Evolutionary conservation across 30 jellyfish, hydroid and myxozoan genomes (phyloP).

Genomic region (Pseudorhiza aurosa): DNA sequence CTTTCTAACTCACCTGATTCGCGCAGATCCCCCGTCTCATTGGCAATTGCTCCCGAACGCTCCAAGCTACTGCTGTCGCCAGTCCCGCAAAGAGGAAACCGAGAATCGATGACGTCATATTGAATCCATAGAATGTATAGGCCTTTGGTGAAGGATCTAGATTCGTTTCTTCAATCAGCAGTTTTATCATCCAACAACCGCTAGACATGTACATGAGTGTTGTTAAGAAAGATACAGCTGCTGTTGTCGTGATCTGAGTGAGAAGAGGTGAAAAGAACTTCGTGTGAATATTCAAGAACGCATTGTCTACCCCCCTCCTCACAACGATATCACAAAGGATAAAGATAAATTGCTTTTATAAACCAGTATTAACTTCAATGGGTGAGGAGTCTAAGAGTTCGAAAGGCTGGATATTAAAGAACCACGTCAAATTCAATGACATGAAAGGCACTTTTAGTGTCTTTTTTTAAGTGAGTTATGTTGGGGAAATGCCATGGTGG

Average conservation of each 20-base stretch:
- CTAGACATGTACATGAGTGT: conserved; percentile 66
- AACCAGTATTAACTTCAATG: too few species aligned
- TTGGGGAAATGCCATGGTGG: too few species aligned
- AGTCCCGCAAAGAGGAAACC: conserved; percentile 63
- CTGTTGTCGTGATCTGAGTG: conserved; percentile 61
- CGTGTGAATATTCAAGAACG: not conserved
- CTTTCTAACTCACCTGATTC: conserved; percentile 18
- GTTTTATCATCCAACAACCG: conserved; percentile 68
- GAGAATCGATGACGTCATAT: conserved; percentile 51
- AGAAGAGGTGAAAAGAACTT: too few species aligned
- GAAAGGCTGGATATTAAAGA: too few species aligned
- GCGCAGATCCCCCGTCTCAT: conserved; percentile 2
- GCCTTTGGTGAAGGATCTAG: conserved; percentile 24
- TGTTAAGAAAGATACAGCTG: conserved; percentile 31
- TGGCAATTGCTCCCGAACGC: conserved; percentile 54
- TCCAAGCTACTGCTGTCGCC: conserved; percentile 69
- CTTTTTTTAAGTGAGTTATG: too few species aligned
- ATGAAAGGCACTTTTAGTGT: too few species aligned
- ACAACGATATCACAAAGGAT: too few species aligned
- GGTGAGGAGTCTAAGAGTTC: too few species aligned
- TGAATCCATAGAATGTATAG: conserved; percentile 52
- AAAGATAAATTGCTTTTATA: too few species aligned
- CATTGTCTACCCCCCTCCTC: too few species aligned
- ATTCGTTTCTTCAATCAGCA: conserved; percentile 41
- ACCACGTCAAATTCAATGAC: too few species aligned